Evolutionary conservation across 2,888 invertebrate genomes (phyloP), one percentile per base, ranked within the genome.

Genomic region (Cyclophora albipunctata): DNA sequence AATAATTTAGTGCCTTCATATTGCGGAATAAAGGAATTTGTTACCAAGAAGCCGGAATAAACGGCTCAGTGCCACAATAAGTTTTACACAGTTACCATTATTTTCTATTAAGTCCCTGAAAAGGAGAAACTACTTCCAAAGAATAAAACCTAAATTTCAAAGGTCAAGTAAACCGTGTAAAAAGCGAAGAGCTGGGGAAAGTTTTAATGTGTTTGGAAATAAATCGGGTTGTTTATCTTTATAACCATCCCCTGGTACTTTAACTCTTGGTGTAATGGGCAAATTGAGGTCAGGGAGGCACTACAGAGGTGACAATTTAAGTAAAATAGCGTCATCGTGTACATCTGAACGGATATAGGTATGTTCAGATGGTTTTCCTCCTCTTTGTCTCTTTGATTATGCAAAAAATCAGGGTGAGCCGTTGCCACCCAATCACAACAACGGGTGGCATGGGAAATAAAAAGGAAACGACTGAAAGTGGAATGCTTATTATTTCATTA

Each of bases 221-320:
- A 82, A 82, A 81, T 81, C 75, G 73, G 69, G 60, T 75, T 72
- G 76, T 84, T 82, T 81, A 74, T 81, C 78, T 81, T 78, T 78
- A 80, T 78, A 77, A 71, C 71, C 69, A 66, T 64, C 67, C 71
- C 67, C 60, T 59, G 60, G 66, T 67, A 57, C 64, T 61, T 55
- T 62, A 58, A 60, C 53, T 59, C 52, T 56, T 57, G 53, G 54
- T 40, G 54, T 63, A 60, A 55, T 59, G 55, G 59, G 49, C 40
- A 49, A 50, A 53, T 42, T 40, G 34, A 46, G 46, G 40, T n/a
- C 40, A 33, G 20, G 20, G 6, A 33, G 33, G 43, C 7, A 43
- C 46, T 50, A 46, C 49, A 54, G 53, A 59, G 57, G 55, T 48
- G 54, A 48, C 48, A 54, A 54, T 54, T 49, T 49, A 49, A 55